Conservation (phyloP, 1,140 invertebrate genomes). For the Drosophila repleta region DNA sequence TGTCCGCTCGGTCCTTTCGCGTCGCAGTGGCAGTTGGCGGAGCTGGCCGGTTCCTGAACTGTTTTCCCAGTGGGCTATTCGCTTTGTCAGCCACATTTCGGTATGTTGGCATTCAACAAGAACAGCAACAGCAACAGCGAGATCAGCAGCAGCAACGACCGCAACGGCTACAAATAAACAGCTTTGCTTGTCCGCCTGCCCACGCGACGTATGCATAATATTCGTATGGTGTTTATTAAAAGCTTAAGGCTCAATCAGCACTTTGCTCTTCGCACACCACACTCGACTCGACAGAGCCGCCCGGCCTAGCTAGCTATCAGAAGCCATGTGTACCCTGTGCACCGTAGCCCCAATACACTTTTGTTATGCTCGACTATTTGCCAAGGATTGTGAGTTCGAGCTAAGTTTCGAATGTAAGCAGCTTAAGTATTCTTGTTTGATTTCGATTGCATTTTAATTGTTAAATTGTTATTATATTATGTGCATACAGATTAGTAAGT, state of each 20-base stretch:
- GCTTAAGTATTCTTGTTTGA: no score
- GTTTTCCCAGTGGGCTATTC: constrained; percentile 39
- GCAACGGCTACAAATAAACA: constrained; percentile 15
- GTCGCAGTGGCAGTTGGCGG: background rate
- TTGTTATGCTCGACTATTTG: background rate
- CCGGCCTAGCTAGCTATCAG: background rate
- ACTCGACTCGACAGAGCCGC: background rate
- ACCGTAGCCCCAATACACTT: background rate
- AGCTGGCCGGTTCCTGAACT: constrained; percentile 8
- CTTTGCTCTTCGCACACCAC: constrained; percentile 7
- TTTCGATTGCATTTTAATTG: no score
- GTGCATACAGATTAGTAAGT: no score
- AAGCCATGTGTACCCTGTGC: background rate
- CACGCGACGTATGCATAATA: constrained; percentile 36
- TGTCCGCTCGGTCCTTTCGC: background rate
- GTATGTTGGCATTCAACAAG: constrained; percentile 7
- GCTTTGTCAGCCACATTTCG: constrained; percentile 38
- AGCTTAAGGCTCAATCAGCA: constrained; percentile 44
- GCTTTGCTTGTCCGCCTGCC: constrained; percentile 24
- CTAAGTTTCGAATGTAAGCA: no score
- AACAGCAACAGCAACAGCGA: no score
- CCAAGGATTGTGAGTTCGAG: no score
- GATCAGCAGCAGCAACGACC: background rate
- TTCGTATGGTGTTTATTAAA: constrained; percentile 45
- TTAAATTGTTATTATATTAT: no score